Conservation (phyloP, 2,888 invertebrate genomes). For the Polymixis lichenea region DNA sequence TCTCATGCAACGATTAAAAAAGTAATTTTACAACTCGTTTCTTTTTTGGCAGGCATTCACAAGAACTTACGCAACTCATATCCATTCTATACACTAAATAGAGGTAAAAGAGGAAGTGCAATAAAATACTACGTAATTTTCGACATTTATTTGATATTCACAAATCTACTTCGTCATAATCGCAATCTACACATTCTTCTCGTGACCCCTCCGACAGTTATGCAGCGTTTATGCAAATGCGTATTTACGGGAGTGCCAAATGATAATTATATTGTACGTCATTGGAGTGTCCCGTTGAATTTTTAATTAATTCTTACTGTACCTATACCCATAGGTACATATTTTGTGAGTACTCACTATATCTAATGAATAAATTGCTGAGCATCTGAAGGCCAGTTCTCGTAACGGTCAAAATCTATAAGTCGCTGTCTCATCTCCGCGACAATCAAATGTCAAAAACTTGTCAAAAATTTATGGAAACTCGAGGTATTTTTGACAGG, state of each 20-base stretch:
- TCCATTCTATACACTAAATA: slow-evolving; percentile 29
- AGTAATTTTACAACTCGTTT: slow-evolving; percentile 60
- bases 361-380: neutral
- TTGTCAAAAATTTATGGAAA: too few species aligned
- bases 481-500: too few species aligned
- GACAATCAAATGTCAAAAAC: too few species aligned
- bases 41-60: slow-evolving; percentile 59
- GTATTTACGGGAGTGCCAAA: neutral
- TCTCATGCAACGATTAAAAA: slow-evolving; percentile 60
- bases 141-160: slow-evolving; percentile 45
- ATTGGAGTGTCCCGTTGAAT: slow-evolving; percentile 5
- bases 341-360: slow-evolving; percentile 12
- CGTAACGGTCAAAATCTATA: too few species aligned
- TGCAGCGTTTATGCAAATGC: slow-evolving; percentile 33
- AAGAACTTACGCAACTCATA: slow-evolving; percentile 57
- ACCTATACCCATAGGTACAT: neutral
- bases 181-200: slow-evolving; percentile 32
- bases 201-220: slow-evolving; percentile 7
- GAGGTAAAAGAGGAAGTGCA: slow-evolving; percentile 52
- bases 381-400: neutral
- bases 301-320: slow-evolving; percentile 22
- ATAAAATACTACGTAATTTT: slow-evolving; percentile 55
- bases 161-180: slow-evolving; percentile 31
- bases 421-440: too few species aligned
- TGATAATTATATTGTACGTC: too few species aligned